Evolutionary conservation across 2,888 invertebrate species (phyloP).

Genomic region (Hipparchia semele): DNA sequence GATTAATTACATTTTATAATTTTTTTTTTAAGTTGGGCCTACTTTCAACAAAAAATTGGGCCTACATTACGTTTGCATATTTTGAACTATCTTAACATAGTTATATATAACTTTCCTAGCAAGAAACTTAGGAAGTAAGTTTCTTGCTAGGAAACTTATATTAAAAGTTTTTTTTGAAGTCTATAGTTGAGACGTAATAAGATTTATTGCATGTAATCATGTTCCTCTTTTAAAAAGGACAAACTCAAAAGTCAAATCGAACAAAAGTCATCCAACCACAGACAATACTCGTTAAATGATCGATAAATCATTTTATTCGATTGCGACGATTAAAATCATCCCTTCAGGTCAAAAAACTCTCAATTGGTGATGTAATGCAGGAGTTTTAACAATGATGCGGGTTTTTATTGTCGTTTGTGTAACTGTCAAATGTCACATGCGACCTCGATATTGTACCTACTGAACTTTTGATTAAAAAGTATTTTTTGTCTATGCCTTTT

Average conservation of each 20-base stretch:
- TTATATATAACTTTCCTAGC: no score
- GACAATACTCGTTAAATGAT: conserved; percentile 27
- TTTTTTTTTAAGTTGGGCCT: no score
- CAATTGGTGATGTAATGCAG: conserved; percentile 66
- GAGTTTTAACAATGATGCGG: conserved; percentile 66
- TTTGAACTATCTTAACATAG: background rate
- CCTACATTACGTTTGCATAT: no score
- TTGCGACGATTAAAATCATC: conserved; percentile 63
- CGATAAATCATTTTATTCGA: conserved; percentile 49
- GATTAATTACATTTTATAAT: background rate
- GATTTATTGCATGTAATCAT: background rate
- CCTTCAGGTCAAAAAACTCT: conserved; percentile 67
- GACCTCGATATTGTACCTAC: background rate
- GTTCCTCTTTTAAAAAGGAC: conserved; percentile 1
- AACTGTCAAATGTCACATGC: conserved; percentile 31
- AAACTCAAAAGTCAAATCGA: background rate
- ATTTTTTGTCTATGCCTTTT: background rate
- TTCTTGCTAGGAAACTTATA: background rate
- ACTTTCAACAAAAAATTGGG: background rate
- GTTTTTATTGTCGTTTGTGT: conserved; percentile 50
- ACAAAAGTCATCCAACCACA: conserved; percentile 19
- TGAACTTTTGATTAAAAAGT: background rate
- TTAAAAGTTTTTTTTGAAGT: no score
- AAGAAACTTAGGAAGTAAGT: no score
- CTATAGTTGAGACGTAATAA: background rate